Conservation (phyloP, 1,140 invertebrate species). For the Apis laboriosa region DNA sequence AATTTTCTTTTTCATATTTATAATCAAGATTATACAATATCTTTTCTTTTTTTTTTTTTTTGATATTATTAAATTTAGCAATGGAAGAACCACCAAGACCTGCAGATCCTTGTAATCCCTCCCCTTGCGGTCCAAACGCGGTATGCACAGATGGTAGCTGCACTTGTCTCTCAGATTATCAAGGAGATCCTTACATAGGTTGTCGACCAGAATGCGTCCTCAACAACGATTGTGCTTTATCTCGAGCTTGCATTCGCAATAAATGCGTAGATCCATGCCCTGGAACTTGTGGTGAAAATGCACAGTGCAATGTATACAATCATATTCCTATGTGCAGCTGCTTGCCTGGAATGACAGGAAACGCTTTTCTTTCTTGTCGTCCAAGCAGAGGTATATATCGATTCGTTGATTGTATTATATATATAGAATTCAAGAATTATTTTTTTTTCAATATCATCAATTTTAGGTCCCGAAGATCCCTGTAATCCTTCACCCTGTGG, state of each 20-base stretch:
- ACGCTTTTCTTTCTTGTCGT: slow-evolving; percentile 86
- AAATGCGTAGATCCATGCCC: slow-evolving; percentile 89
- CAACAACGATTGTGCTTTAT: slow-evolving; percentile 86
- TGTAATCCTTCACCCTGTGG: slow-evolving; percentile 80
- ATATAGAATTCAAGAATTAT: neutral
- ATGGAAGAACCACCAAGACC: slow-evolving; percentile 17
- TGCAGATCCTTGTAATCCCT: slow-evolving; percentile 82
- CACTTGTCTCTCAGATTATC: slow-evolving; percentile 83
- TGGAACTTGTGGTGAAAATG: slow-evolving; percentile 87
- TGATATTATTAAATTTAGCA: neutral
- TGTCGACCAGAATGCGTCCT: slow-evolving; percentile 87
- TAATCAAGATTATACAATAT: neutral
- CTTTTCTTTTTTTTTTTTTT: no score
- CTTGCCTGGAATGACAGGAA: slow-evolving; percentile 84
- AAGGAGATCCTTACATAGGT: slow-evolving; percentile 84
- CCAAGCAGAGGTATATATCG: slow-evolving; percentile 73
- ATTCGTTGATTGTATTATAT: neutral
- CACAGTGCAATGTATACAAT: slow-evolving; percentile 86
- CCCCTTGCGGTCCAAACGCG: slow-evolving; percentile 85
- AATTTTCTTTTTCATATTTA: neutral
- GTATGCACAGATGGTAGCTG: slow-evolving; percentile 84
- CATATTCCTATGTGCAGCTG: slow-evolving; percentile 88
- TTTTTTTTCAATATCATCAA: slow-evolving; percentile 1
- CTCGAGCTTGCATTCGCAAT: slow-evolving; percentile 86
- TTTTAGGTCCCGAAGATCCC: slow-evolving; percentile 67